A percentile compares a stretch with the other conserved stretches of the same genome.
Conservation (phyloP, 2,888 invertebrate genomes). For the Vanessa cardui region DNA sequence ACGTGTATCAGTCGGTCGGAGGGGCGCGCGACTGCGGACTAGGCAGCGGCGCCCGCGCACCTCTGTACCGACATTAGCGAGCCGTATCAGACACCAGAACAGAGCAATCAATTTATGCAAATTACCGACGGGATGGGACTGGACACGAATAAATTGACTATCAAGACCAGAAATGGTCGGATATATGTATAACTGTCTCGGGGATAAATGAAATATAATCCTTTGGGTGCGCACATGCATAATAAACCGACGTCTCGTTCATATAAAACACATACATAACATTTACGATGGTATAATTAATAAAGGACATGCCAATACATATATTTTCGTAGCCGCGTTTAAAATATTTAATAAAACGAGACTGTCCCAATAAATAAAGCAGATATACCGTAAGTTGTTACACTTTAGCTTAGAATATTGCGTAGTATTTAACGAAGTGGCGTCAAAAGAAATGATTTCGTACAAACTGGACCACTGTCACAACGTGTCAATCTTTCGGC, state of each 20-base stretch:
- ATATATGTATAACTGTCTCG: constrained; percentile 21
- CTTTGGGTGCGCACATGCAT: constrained; percentile 18
- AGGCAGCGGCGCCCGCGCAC: constrained; percentile 55
- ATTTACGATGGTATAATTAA: constrained; percentile 4
- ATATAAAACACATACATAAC: neutral
- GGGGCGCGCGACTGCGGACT: constrained; percentile 75
- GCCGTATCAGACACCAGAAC: constrained; percentile 46
- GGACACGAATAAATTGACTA: constrained; percentile 49
- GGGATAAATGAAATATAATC: constrained; percentile 28
- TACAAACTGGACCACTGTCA: constrained; percentile 52
- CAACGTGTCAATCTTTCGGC: constrained; percentile 57
- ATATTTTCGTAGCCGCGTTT: neutral
- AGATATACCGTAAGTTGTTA: constrained; percentile 27
- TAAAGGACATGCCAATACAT: neutral
- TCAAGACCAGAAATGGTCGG: constrained; percentile 41
- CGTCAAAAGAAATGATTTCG: constrained; percentile 38
- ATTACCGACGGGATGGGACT: constrained; percentile 72
- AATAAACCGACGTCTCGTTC: constrained; percentile 3
- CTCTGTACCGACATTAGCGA: constrained; percentile 43
- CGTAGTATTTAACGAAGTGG: constrained; percentile 36
- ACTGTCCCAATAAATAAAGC: neutral
- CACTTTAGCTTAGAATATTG: constrained; percentile 24
- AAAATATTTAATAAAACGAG: neutral
- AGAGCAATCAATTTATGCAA: constrained; percentile 80
- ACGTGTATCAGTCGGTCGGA: constrained; percentile 78